Conservation (phyloP, 2,888 invertebrate species). For the Pristionchus japonicus region DNA sequence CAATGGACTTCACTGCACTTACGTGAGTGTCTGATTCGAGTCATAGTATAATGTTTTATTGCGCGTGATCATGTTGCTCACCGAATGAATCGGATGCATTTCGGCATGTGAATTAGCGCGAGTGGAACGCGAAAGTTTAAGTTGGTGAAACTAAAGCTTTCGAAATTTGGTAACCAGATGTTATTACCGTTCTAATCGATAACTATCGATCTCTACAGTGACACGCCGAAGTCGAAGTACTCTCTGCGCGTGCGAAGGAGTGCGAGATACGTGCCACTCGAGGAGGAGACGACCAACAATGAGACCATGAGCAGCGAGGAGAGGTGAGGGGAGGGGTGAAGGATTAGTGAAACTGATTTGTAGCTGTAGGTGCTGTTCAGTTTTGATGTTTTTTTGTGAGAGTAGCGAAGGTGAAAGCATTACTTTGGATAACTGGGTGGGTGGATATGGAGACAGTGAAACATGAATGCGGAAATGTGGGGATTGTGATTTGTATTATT, state of each 20-base stretch:
- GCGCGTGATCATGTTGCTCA: background rate
- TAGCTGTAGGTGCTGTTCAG: too few relatives aligned
- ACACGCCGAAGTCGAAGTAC: background rate
- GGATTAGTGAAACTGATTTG: background rate
- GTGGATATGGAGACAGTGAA: background rate
- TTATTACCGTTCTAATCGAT: too few relatives aligned
- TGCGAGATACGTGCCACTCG: background rate
- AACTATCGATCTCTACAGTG: too few relatives aligned
- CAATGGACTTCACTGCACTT: background rate
- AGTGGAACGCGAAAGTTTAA: too few relatives aligned
- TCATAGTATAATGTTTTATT: background rate
- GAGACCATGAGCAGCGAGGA: conserved; percentile 11
- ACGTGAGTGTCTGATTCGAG: background rate
- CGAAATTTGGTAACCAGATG: too few relatives aligned
- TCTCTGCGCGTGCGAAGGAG: background rate
- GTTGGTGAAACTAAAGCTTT: too few relatives aligned
- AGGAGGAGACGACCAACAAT: background rate
- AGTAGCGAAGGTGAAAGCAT: background rate
- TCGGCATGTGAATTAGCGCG: too few relatives aligned
- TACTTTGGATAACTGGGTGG: background rate
- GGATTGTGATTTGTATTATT: too few relatives aligned
- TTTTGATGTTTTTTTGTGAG: too few relatives aligned
- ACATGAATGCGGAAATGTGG: background rate
- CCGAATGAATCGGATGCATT: too few relatives aligned
- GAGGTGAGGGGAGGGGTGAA: background rate